Conservation (phyloP, 2,888 invertebrate species). For the Chironomus riparius region DNA sequence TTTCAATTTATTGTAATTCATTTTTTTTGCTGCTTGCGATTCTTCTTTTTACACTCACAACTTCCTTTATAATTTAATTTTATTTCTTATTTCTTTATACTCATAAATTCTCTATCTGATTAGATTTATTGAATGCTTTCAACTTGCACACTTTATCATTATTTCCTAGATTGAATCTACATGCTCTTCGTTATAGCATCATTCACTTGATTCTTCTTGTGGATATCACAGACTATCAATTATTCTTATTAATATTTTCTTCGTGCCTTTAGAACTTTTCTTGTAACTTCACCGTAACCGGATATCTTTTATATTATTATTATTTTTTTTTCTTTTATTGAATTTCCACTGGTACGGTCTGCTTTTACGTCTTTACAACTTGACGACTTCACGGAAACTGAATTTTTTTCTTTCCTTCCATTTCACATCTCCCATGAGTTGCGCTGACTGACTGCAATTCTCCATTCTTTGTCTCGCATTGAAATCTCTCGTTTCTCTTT, state of each 20-base stretch:
- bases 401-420: not conserved
- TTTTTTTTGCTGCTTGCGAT: not conserved
- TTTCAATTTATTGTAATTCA: not conserved
- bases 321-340: not conserved
- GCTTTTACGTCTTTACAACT: not conserved
- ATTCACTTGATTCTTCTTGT: not conserved
- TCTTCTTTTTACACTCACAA: not conserved
- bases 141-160: not conserved
- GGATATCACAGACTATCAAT: not conserved
- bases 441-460: not conserved
- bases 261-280: not conserved
- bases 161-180: not conserved
- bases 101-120: no score
- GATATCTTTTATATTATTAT: not conserved
- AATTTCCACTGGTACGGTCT: no score
- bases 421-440: not conserved
- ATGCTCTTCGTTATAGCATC: not conserved
- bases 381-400: not conserved
- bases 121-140: not conserved
- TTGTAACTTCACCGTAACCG: not conserved
- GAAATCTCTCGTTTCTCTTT: not conserved
- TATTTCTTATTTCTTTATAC: not conserved
- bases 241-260: not conserved
- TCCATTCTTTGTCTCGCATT: not conserved
- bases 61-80: not conserved